Base-by-base conservation (phyloP, 2,888 invertebrate genomes). In the Masnerella sp. region DNA sequence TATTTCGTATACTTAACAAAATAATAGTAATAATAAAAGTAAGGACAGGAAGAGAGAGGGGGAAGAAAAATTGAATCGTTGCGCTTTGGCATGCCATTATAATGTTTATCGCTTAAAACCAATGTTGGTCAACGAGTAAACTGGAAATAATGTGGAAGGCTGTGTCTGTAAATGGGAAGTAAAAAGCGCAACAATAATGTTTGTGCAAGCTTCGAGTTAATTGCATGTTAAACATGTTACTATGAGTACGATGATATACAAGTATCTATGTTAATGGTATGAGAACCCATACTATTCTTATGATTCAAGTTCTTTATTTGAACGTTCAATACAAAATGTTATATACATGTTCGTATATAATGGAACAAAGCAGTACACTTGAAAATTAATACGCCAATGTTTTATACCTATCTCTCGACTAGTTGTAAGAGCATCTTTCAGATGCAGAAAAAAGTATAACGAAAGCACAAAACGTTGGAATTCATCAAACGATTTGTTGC, bases 201-300 rank as follows among this genome's bases (percentile, higher is more conserved):
- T 86, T 84, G 86, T 85, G 84, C 86, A 82, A 85, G 86, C 86
- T 87, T 86, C 86, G 79, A 80, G 84, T 86, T 84, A 84, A 85
- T 87, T 87, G 84, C 87, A 87, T 87, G 87, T 87, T 86, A 86
- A 87, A 87, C 87, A 87, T 87, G 87, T 87, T 84, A 84, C 83
- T 85, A 83, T 84, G 81, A 82, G 82, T 84, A 84, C 79, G 81
- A 81, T 82, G 78, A 84, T 84, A 85, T 84, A 82, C 82, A 77
- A 80, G 81, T 85, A 54, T 54, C 58, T 67, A 67, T 49, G 67
- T 67, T 67, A 67, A 85, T 83, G 81, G 84, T 85, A 86, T 83
- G 80, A 81, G 81, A 79, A 74, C 78, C 80, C 81, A 83, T 81
- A 82, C 80, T 82, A 83, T 77, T 75, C 64, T 75, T 75, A 75